Base-by-base conservation (phyloP, 2,888 invertebrate genomes). In the Brassicogethes aeneus region DNA sequence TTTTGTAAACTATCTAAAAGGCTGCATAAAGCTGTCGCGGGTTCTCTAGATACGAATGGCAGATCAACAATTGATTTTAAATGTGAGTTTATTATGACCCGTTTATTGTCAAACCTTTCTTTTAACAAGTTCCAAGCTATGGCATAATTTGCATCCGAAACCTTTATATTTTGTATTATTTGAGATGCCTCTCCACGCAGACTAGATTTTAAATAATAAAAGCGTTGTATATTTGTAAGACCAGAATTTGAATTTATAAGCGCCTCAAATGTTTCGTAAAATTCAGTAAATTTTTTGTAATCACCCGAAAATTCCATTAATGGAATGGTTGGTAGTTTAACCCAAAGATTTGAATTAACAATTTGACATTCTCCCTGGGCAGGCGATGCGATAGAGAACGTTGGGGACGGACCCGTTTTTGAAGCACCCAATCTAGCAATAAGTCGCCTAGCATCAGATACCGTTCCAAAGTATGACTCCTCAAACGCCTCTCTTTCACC, bases 181-280 rank as follows among this genome's bases (percentile, higher is more conserved):
- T 41, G 2, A 13, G 39, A 15, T 14, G 34, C 34, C 15, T 32
- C 37, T 13, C 33, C 37, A 17, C 35, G 17, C 16, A 41, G 13
- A 14, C 32, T 29, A 31, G 36, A 36, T 13, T 41, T 23, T 16
- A 36, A 36, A 37, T 41, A 41, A 29, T 37, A 36, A 16, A 36
- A 41, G 16, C 35, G 17, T 32, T 41, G 37, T 16, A 41, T 32
- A 16, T 41, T 41, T n/a, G 17, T 33, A 13, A 39, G 32, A 13
- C 5, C 10, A 15, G 2, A 3, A 2, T 39, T 14, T 17, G 30
- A 31, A 17, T 39, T 17, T 16, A 34, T 33, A 29, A 40, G 34
- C 8, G 36, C 31, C 29, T 23, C 5, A 15, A 40, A 36, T 29
- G 31, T 35, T 12, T 40, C 36, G 8, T 29, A 10, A 14, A 40